Evolutionary conservation across 2,888 invertebrate genomes (phyloP), one percentile per base, ranked within the genome.

Genomic region (Plemyria rubiginata): DNA sequence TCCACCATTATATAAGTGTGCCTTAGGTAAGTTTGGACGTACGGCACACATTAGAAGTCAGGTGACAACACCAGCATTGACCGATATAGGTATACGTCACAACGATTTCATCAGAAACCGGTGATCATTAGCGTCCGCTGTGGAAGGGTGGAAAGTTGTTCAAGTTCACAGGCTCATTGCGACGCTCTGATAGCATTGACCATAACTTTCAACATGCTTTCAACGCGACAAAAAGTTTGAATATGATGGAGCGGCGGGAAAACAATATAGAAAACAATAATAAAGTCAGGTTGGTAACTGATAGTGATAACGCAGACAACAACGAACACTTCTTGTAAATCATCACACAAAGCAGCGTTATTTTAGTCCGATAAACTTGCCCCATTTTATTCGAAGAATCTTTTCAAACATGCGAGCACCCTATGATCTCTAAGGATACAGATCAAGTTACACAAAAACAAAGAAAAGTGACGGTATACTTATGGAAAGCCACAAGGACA

Each of bases 21-120:
- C 38, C 32, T 56, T 36, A 40, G 46, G 46, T 50, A 50, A 45
- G 52, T 59, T 52, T 52, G 40, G 50, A 29, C 51, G 56, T 13
- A 32, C 11, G n/a, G n/a, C n/a, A n/a, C n/a, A n/a, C 52, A 54
- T 62, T 60, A 64, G 15, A 49, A 60, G 61, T 76, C 73, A 81
- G 81, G 77, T 88, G 87, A 83, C 87, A 84, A 84, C 85, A 83
- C 72, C 81, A 88, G 81, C 90, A 90, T 91, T 90, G 90, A 90
- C 90, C 90, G 86, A 88, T 80, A 85, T 54, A n/a, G n/a, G n/a
- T n/a, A 60, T 45, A 48, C 66, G 66, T 69, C 69, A 67, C 40
- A 15, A 4, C 53, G 64, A 61, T 69, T 70, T 69, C 70, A 66
- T 61, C 65, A 70, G 57, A 40, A 51, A 64, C 46, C 54, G 36